Conservation (phyloP, 2,113 vertebrate species). For the Stomatorhinus ivindoensis region DNA sequence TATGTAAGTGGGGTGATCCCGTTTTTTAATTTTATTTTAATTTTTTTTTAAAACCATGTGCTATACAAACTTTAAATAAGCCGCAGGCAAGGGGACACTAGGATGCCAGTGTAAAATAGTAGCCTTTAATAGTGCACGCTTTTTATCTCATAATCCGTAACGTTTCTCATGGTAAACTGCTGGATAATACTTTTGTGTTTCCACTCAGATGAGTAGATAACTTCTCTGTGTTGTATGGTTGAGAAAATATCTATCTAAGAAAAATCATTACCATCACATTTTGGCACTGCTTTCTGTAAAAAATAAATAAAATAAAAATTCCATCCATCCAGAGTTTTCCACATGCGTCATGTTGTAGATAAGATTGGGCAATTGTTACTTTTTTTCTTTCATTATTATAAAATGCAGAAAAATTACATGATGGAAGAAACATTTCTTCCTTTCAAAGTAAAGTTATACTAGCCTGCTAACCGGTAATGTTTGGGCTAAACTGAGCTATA, state of each 20-base stretch:
- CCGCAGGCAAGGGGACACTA: not conserved
- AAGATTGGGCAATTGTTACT: not conserved
- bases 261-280: not conserved
- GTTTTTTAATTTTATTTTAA: not conserved
- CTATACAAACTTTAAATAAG: not conserved
- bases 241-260: not conserved
- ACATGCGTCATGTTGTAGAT: not conserved
- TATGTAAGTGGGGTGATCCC: not conserved
- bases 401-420: not conserved
- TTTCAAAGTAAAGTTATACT: not conserved
- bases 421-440: not conserved
- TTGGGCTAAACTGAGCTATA: not conserved
- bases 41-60: no score
- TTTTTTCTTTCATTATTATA: not conserved
- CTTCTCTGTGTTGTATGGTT: not conserved
- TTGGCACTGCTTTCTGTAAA: not conserved
- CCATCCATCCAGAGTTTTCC: not conserved
- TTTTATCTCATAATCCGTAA: not conserved
- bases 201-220: not conserved
- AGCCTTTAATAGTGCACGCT: not conserved
- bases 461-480: not conserved
- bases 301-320: no score
- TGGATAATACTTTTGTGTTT: not conserved
- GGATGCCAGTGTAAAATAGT: not conserved
- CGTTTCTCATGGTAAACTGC: not conserved